These are phyloP conservation scores for human (Homo sapiens) DNA, from an alignment of 2,113 vertebrate species.

Conservation along the genomic window DNA sequence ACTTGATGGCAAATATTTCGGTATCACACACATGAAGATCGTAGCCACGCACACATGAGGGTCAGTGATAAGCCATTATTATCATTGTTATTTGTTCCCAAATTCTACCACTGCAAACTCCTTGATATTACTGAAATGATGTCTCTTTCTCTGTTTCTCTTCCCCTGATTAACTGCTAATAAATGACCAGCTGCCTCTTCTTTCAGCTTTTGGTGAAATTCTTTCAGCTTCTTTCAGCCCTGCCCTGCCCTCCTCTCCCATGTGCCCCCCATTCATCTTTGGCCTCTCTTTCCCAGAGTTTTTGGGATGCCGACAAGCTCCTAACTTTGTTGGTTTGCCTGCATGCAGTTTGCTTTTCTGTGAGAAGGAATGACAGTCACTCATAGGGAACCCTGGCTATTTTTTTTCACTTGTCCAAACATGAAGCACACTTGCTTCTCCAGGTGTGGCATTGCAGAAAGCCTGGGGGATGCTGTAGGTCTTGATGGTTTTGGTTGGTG, in stretches of 20 bases:
- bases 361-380: not conserved
- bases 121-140: not conserved
- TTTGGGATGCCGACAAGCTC: not conserved
- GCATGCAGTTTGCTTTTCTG: not conserved
- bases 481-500: not conserved
- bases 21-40: not conserved
- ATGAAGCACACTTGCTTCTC: not conserved
- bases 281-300: not conserved
- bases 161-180: not conserved
- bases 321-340: not conserved
- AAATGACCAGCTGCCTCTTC: accelerated
- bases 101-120: not conserved
- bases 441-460: not conserved
- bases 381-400: not conserved
- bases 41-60: not conserved
- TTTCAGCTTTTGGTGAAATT: not conserved
- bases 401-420: not conserved
- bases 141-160: not conserved
- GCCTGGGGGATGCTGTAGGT: accelerated
- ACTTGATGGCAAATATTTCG: not conserved
- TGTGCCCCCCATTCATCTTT: not conserved
- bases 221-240: too few relatives aligned
- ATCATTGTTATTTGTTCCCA: not conserved
- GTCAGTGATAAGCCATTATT: not conserved
- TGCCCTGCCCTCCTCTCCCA: not conserved